Conservation (phyloP, 2,797 vertebrate species). For the Labeo calbasu region DNA sequence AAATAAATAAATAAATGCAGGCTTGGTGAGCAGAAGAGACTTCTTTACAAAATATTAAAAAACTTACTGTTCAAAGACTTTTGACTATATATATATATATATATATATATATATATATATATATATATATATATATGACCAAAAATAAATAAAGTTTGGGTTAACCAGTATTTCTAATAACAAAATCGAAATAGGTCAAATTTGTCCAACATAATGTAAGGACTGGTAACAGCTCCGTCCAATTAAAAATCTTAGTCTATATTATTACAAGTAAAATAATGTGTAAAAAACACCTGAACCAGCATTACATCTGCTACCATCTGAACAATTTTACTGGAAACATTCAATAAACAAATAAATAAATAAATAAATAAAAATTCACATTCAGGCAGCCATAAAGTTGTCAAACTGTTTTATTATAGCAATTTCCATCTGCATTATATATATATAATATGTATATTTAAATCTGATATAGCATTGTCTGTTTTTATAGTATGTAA, state of each 20-base stretch:
- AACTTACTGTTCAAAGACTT: no score
- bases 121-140: no score
- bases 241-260: neutral
- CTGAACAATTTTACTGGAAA: neutral
- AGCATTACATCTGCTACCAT: neutral
- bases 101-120: no score
- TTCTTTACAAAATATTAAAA: no score
- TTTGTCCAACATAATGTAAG: neutral
- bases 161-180: neutral
- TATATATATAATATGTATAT: slow-evolving; percentile 43
- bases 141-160: no score
- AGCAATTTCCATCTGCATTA: slow-evolving; percentile 57
- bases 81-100: no score
- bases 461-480: slow-evolving; percentile 53
- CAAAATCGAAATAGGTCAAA: neutral
- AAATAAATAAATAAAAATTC: neutral
- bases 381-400: slow-evolving; percentile 31
- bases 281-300: neutral
- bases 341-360: neutral
- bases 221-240: neutral
- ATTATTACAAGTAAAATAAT: neutral
- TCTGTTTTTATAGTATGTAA: slow-evolving; percentile 56
- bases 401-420: slow-evolving; percentile 61
- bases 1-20: no score
- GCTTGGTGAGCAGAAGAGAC: no score